Percentiles rank a stretch among this genome's conserved stretches.
Conservation (phyloP, 2,113 vertebrate species). For the Canis aureus region DNA sequence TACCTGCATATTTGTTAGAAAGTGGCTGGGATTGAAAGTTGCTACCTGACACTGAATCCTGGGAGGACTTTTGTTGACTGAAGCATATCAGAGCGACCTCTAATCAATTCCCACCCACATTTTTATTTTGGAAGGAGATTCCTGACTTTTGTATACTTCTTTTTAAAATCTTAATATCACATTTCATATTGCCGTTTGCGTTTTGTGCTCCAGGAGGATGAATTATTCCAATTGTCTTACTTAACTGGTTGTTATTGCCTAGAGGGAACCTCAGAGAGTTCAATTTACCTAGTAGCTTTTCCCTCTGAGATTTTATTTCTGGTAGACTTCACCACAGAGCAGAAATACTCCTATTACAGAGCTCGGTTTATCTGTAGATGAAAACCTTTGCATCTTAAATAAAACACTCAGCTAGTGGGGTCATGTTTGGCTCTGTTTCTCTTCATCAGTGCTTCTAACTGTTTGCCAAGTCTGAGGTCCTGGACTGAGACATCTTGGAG, state of each 20-base stretch:
- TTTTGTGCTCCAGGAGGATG: constrained; percentile 43
- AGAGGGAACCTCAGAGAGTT: constrained; percentile 20
- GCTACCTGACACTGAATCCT: constrained; percentile 24
- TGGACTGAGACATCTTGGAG: not conserved
- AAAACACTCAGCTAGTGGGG: constrained; percentile 52
- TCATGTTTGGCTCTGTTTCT: constrained; percentile 63
- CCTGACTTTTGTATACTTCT: constrained; percentile 33
- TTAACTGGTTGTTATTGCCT: constrained; percentile 51
- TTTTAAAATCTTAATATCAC: constrained; percentile 13
- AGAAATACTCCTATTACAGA: constrained; percentile 56
- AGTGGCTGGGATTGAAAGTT: not conserved
- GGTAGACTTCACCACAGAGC: constrained; percentile 21
- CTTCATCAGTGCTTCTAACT: constrained; percentile 24
- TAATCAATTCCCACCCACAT: not conserved
- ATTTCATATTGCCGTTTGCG: constrained; percentile 63
- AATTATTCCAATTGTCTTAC: constrained; percentile 59
- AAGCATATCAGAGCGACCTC: constrained; percentile 23
- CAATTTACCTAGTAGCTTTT: constrained; percentile 57
- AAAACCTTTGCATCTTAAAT: constrained; percentile 68
- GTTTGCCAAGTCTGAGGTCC: constrained; percentile 49
- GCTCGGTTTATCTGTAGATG: constrained; percentile 69
- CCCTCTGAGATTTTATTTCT: constrained; percentile 58
- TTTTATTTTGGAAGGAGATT: constrained; percentile 35
- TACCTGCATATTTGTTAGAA: constrained; percentile 33
- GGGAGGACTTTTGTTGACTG: constrained; percentile 10